phyloP scores from a whole-genome alignment of 2,888 invertebrate genomes.

The Cantharis rufa region DNA sequence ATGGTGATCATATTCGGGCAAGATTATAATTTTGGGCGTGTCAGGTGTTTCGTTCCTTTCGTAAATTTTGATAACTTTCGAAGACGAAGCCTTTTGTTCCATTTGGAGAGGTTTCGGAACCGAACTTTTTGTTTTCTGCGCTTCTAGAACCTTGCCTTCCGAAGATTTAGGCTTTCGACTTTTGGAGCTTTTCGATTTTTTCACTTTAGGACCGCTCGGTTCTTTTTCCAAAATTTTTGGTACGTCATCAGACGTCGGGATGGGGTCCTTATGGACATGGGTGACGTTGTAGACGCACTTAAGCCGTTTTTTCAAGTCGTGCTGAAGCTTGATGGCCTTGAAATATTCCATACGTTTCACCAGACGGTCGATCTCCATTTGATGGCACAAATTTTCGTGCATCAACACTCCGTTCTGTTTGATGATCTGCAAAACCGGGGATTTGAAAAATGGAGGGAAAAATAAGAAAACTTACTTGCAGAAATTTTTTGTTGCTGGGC shows the following conservation, averaged over 20 bases:
- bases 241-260: neutral
- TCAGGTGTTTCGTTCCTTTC: slow-evolving; percentile 38
- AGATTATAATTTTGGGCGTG: slow-evolving; percentile 40
- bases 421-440: slow-evolving; percentile 46
- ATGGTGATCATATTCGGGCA: slow-evolving; percentile 26
- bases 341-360: slow-evolving; percentile 43
- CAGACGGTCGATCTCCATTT: slow-evolving; percentile 49
- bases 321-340: slow-evolving; percentile 41
- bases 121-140: neutral
- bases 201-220: neutral
- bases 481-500: slow-evolving; percentile 53
- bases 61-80: slow-evolving; percentile 40
- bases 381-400: slow-evolving; percentile 53
- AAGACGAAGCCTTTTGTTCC: slow-evolving; percentile 25
- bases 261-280: slow-evolving; percentile 20
- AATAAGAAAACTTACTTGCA: slow-evolving; percentile 45
- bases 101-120: neutral
- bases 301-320: slow-evolving; percentile 45
- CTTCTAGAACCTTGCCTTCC: neutral
- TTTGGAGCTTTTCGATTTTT: neutral
- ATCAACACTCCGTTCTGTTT: slow-evolving; percentile 52
- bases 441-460: neutral
- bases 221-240: neutral
- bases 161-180: neutral
- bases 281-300: slow-evolving; percentile 30